Evolutionary conservation across 1,140 invertebrate genomes (phyloP).

Genomic region (Sycophaga agraensis): DNA sequence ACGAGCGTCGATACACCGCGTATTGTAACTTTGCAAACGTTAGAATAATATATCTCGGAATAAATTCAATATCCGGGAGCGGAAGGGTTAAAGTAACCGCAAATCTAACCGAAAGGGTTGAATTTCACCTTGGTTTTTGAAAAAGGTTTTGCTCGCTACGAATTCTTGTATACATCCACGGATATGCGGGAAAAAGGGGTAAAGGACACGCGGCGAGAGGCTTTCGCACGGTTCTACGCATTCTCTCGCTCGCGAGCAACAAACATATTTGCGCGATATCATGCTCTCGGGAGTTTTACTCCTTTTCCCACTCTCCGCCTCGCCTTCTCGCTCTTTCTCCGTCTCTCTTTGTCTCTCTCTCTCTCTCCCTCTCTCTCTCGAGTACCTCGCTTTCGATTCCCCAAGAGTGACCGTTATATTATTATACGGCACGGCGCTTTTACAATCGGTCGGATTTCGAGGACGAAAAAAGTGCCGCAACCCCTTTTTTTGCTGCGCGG

Average conservation of each 20-base stretch:
- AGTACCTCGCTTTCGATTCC: not conserved
- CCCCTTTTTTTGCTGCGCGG: slow-evolving; percentile 18
- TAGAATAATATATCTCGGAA: no score
- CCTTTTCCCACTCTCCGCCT: not conserved
- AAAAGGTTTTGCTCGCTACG: not conserved
- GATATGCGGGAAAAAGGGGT: slow-evolving; percentile 1
- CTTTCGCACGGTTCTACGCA: slow-evolving; percentile 21
- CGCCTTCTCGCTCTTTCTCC: not conserved
- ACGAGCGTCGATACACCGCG: no score
- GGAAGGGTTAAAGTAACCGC: slow-evolving; percentile 4
- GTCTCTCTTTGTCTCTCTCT: not conserved
- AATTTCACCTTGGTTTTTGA: not conserved
- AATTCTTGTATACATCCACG: not conserved
- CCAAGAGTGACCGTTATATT: slow-evolving; percentile 23
- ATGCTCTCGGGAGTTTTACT: not conserved
- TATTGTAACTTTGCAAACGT: no score
- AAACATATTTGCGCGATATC: not conserved
- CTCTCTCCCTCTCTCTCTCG: not conserved
- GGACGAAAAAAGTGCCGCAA: slow-evolving; percentile 20
- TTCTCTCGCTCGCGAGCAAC: not conserved
- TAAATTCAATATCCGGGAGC: not conserved
- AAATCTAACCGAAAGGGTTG: not conserved
- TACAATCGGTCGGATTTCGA: slow-evolving; percentile 14
- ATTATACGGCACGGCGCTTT: slow-evolving; percentile 8
- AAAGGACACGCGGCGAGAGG: no score